phyloP scores from a whole-genome alignment of 37 sponge, comb jelly and placozoan genomes.

The Oopsacas minuta region DNA sequence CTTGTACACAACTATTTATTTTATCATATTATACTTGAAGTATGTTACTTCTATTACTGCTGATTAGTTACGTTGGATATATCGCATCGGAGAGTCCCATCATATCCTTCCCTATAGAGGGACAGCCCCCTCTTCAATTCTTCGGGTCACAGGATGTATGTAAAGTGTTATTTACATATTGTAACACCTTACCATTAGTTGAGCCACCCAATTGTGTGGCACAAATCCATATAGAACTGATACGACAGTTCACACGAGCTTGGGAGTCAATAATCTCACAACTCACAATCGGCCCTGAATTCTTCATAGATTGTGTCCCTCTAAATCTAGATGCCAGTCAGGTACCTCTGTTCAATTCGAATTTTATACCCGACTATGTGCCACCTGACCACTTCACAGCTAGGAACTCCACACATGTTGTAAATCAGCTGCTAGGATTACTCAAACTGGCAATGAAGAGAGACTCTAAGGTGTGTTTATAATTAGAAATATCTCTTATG shows the following conservation, averaged over 20 bases:
- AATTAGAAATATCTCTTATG: not conserved
- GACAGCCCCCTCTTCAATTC: not conserved
- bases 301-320: constrained; percentile 66
- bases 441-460: constrained; percentile 41
- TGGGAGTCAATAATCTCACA: constrained; percentile 31
- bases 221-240: constrained; percentile 39
- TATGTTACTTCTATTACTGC: not conserved
- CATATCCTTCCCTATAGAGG: not conserved
- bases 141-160: constrained; percentile 34
- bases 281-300: constrained; percentile 36
- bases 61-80: not conserved
- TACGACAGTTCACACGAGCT: constrained; percentile 33
- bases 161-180: constrained; percentile 57
- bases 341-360: not conserved
- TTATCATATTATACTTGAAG: too few relatives aligned
- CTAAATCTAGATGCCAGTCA: not conserved
- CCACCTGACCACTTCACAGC: not conserved
- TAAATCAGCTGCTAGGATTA: constrained; percentile 33
- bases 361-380: constrained; percentile 17
- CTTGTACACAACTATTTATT: not conserved
- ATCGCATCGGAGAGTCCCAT: not conserved
- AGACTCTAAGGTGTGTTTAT: constrained; percentile 22
- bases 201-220: constrained; percentile 28
- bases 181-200: constrained; percentile 26
- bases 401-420: constrained; percentile 35